phyloP scores from a whole-genome alignment of 2,888 invertebrate species.

The Mongoloraphidia duomilia region DNA sequence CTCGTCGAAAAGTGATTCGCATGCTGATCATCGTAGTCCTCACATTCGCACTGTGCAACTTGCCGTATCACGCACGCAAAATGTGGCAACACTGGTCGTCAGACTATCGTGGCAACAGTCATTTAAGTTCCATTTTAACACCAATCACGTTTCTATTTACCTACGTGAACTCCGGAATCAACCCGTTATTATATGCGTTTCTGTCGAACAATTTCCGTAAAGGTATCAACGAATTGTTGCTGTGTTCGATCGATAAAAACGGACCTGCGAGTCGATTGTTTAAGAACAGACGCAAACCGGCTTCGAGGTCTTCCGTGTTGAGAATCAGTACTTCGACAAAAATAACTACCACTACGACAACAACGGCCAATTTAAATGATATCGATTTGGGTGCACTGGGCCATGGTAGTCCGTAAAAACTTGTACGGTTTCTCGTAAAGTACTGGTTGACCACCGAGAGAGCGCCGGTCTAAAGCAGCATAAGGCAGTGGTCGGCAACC shows the following conservation, averaged over 20 bases:
- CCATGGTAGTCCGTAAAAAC: no score
- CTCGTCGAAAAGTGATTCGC: slow-evolving; percentile 72
- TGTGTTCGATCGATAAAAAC: slow-evolving; percentile 20
- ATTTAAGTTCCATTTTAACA: slow-evolving; percentile 30
- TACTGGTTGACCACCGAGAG: no score
- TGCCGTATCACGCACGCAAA: slow-evolving; percentile 79
- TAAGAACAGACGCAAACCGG: background rate
- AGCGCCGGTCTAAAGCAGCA: no score
- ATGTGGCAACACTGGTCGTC: slow-evolving; percentile 70
- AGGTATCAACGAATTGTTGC: slow-evolving; percentile 36
- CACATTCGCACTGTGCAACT: slow-evolving; percentile 77
- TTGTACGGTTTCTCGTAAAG: no score
- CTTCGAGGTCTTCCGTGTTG: no score
- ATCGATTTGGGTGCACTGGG: no score
- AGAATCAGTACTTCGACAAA: no score
- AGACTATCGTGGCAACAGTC: slow-evolving; percentile 8
- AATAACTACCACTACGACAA: no score
- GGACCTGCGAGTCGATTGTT: slow-evolving; percentile 8
- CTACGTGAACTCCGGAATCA: slow-evolving; percentile 42
- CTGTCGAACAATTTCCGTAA: slow-evolving; percentile 40
- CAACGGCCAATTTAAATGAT: no score
- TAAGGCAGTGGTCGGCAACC: no score
- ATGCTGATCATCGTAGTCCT: slow-evolving; percentile 81
- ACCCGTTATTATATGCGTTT: slow-evolving; percentile 44
- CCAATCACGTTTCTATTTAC: slow-evolving; percentile 39